Evolutionary conservation across 2,888 invertebrate genomes (phyloP).

Genomic region (Lochmaea crataegi): DNA sequence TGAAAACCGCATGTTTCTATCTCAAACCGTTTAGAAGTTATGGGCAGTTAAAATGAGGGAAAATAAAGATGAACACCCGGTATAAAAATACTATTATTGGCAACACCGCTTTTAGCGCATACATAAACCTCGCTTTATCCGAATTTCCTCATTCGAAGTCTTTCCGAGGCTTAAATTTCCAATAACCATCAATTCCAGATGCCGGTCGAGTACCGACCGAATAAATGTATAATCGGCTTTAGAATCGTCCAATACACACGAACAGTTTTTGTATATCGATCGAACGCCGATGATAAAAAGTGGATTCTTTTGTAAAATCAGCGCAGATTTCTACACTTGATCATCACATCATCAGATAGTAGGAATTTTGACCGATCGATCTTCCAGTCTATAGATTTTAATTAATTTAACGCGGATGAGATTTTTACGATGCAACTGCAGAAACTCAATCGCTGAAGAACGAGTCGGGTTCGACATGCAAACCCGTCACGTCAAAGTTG

Average conservation of each 20-base stretch:
- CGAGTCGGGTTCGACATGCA: too few species aligned
- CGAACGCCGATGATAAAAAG: conserved; percentile 5
- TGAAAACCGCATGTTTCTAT: too few species aligned
- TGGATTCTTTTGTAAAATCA: conserved; percentile 13
- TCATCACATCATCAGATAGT: neutral
- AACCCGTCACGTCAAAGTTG: too few species aligned
- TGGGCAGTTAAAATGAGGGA: too few species aligned
- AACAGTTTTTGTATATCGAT: conserved; percentile 17
- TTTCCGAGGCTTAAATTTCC: conserved; percentile 34
- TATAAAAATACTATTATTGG: neutral
- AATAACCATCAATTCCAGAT: conserved; percentile 37
- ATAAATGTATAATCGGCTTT: conserved; percentile 21
- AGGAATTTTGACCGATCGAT: too few species aligned
- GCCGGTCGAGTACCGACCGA: conserved; percentile 22
- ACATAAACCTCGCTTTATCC: conserved; percentile 19
- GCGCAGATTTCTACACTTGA: conserved; percentile 1
- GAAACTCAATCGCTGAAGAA: too few species aligned
- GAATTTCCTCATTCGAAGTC: conserved; percentile 30
- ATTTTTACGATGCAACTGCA: neutral
- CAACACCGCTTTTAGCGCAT: conserved; percentile 5
- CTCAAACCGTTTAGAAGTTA: too few species aligned
- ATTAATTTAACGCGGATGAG: too few species aligned
- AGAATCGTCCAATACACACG: neutral
- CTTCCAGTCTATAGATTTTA: neutral
- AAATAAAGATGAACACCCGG: too few species aligned